Conservation (phyloP, 2,113 vertebrate genomes). For the Emberiza fucata region DNA sequence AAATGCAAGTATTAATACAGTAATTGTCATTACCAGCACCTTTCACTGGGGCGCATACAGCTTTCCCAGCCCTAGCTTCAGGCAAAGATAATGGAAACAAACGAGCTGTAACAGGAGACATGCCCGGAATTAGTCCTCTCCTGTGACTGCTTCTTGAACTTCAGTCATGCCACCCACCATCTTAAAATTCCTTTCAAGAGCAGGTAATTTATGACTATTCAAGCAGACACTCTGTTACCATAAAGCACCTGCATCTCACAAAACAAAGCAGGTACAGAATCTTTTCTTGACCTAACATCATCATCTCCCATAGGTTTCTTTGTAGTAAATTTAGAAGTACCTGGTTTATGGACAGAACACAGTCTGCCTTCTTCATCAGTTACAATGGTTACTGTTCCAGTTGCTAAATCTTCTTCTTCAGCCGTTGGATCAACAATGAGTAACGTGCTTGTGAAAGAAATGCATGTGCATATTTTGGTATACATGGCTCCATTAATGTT, state of each 20-base stretch:
- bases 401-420: constrained; percentile 89
- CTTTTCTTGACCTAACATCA: not conserved
- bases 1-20: not conserved
- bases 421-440: constrained; percentile 89
- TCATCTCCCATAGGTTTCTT: not conserved
- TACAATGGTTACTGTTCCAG: constrained; percentile 85
- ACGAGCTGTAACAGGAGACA: not conserved
- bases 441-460: constrained; percentile 75
- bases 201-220: not conserved
- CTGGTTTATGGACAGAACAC: constrained; percentile 92
- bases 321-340: constrained; percentile 51
- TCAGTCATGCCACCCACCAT: not conserved
- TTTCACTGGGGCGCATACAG: not conserved
- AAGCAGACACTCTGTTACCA: not conserved
- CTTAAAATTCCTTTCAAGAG: not conserved
- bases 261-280: not conserved
- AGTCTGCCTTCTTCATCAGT: constrained; percentile 86
- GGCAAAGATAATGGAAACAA: not conserved
- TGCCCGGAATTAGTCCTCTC: not conserved
- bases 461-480: not conserved
- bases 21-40: not conserved
- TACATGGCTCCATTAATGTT: not conserved
- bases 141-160: not conserved
- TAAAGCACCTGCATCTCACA: not conserved
- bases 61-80: not conserved